phyloP scores from a whole-genome alignment of 2,113 vertebrate genomes.

The Strigops habroptila region DNA sequence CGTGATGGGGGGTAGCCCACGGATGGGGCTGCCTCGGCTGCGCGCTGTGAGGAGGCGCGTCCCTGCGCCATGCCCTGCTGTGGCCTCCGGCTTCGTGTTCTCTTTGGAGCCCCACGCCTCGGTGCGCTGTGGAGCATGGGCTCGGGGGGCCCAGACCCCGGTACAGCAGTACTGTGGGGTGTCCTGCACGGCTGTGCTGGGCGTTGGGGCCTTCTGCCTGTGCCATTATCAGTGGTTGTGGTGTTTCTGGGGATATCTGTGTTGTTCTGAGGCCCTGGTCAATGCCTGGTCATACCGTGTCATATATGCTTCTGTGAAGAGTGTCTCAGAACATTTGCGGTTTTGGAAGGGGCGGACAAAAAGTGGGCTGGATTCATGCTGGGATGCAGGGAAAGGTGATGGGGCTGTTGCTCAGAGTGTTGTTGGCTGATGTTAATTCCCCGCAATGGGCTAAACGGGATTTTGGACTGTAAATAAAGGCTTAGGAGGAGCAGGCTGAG shows the following conservation, averaged over 20 bases:
- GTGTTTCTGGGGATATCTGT: background rate
- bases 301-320: accelerated
- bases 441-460: background rate
- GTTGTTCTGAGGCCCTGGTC: background rate
- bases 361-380: background rate
- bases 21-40: background rate
- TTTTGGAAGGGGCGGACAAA: background rate
- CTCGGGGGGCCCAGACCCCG: background rate
- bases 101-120: accelerated
- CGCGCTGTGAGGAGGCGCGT: background rate
- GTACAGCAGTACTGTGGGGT: accelerated
- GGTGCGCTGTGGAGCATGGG: accelerated
- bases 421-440: background rate
- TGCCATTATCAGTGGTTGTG: accelerated
- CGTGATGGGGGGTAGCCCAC: accelerated
- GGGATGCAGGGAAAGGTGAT: background rate
- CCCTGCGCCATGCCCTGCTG: background rate
- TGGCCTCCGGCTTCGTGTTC: background rate
- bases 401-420: background rate
- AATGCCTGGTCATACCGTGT: background rate
- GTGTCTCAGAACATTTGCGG: accelerated
- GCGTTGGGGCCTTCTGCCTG: background rate
- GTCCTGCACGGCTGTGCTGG: background rate
- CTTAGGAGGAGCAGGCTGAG: background rate
- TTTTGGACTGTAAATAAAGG: background rate